Evolutionary conservation across 1,140 invertebrate genomes (phyloP), one percentile per base, ranked within the genome.

Genomic region (Plectus sambesii): DNA sequence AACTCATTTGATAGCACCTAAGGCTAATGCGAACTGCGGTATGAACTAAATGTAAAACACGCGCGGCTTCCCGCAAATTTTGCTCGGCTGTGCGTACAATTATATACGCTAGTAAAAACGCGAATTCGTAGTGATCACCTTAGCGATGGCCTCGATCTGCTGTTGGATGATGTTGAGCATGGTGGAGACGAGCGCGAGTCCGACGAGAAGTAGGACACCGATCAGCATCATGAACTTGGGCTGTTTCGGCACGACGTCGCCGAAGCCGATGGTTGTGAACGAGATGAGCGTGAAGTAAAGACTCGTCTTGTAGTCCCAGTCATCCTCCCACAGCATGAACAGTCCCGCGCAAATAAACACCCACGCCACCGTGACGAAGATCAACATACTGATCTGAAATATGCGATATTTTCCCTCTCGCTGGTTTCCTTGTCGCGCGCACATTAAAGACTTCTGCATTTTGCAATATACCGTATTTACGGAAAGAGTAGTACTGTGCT

Each of bases 161-260:
- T 63, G 60, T 42, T 61, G 59, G 42, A 61, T 63, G 47, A 61
- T 56, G 22, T 51, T 61, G 4, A 61, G 23, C 6, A 63, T 45
- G 6, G 60, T 63, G 15, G 60, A 61, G 17, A 61, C 61, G 4
- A 61, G 27, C 2, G 60, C 51, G 8, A 61, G 26, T 15, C 60
- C 60, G 45, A 63, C 51, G 6, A 61, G 24, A 12, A 61, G 30
- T 35, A 61, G 42, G 33, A 60, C 46, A 23, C 48, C 59, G 26
- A 60, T 44, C 6, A 55, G 35, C 15, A 60, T 58, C 3, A 60
- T 60, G 55, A 56, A 58, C 6, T 60, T 54, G 0, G 54, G 50
- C 23, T 60, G 51, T 23, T 58, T 61, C n/a, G 47, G 47, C 35
- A 60, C 41, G 12, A 60, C 58, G 42, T 60, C 58, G 20, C 58